Conservation (phyloP, 2,113 vertebrate species). For the Bostrychus sinensis region DNA sequence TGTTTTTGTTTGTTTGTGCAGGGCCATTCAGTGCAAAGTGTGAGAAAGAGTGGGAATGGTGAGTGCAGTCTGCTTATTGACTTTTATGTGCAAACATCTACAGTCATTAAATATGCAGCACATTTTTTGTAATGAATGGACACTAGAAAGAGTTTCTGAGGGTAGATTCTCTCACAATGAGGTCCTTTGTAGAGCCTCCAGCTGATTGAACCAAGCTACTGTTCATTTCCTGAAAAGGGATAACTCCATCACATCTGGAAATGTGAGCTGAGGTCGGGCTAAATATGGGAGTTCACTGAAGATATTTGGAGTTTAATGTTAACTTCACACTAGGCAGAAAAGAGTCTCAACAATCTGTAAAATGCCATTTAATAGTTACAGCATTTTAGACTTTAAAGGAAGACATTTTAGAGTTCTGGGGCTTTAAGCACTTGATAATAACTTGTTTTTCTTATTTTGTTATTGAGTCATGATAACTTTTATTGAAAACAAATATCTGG, state of each 20-base stretch:
- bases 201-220: slow-evolving; percentile 37
- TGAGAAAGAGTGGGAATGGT: too few species aligned
- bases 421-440: too few species aligned
- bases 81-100: too few species aligned
- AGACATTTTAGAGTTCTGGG: neutral
- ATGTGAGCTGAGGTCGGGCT: slow-evolving; percentile 14
- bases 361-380: neutral
- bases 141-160: too few species aligned
- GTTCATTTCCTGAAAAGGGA: slow-evolving; percentile 60
- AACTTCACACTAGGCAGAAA: neutral
- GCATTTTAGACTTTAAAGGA: neutral
- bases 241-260: slow-evolving; percentile 42
- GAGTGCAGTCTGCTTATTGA: too few species aligned
- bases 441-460: neutral
- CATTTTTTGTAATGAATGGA: too few species aligned
- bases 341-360: neutral
- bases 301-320: slow-evolving; percentile 31
- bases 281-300: slow-evolving; percentile 44
- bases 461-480: neutral
- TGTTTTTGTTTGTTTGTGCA: too few species aligned
- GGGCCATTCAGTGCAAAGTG: too few species aligned
- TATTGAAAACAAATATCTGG: neutral
- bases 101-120: too few species aligned
- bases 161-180: too few species aligned
- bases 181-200: slow-evolving; percentile 23